Evolutionary conservation across 64 coral and sea anemone species (phyloP), one percentile per base, ranked within the genome.

Genomic region (Dendronephthya gigantea): DNA sequence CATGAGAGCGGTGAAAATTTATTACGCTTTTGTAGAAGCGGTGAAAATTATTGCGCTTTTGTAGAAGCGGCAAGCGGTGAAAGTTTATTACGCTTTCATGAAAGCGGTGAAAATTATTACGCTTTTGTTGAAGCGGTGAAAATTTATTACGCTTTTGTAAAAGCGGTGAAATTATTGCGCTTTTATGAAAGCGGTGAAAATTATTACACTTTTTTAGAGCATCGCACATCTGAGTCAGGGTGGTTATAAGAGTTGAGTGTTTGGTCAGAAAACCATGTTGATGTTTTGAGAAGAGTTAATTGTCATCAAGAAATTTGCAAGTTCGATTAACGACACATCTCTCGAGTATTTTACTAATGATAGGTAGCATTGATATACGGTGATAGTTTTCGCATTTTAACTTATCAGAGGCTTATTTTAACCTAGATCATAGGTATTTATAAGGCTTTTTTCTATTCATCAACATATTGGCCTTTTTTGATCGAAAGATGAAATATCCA

Each of bases 401-500:
- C 23, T 31, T 32, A 82, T 82, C 75, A 31, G 33, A 32, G 28
- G 75, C 9, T 82, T n/a, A n/a, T 82, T 82, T 9, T 36, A 82
- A 36, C n/a, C n/a, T n/a, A n/a, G n/a, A n/a, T n/a, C n/a, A 82
- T 82, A 31, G 75, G 75, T 82, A 82, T 11, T 82, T 31, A 11
- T 31, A 11, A 82, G 33, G 75, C 35, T 48, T 83, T 83, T 83
- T 83, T 23, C 82, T 39, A 83, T 83, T 83, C 82, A 0, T 40
- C 82, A 4, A 83, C 82, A 83, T 83, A 83, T 17, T 28, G n/a
- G 40, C 82, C 82, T 83, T 39, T 82, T 40, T 83, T 83, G 25
- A 45, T 37, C 82, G 82, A 83, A 40, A 83, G 82, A 17, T 83
- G 23, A 83, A 82, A 83, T 37, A 83, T 83, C 82, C 82, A 83